Conservation (phyloP, 1,140 invertebrate species). For the Oncopodura yosiiana region DNA sequence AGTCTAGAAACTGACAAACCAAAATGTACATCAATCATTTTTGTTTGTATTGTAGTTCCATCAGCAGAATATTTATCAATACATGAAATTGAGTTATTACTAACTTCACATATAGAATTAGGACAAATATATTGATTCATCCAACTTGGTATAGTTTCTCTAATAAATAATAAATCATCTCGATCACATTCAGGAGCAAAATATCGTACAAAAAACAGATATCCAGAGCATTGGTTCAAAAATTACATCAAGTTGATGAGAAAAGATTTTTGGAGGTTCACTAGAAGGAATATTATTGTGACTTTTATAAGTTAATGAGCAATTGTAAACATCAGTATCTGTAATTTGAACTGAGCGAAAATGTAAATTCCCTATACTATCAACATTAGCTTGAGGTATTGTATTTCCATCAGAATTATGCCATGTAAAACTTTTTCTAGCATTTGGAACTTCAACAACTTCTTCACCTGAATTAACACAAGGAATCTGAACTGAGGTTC, state of each 20-base stretch:
- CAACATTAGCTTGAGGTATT: background rate
- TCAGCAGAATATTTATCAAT: background rate
- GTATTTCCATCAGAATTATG: background rate
- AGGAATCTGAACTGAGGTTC: too few species aligned
- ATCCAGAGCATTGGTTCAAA: constrained; percentile 1
- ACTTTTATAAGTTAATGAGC: background rate
- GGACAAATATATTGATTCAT: background rate
- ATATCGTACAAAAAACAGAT: background rate
- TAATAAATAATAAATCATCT: background rate
- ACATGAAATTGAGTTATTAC: background rate
- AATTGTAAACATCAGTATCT: constrained; percentile 8
- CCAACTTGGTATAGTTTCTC: background rate
- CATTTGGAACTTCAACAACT: too few species aligned
- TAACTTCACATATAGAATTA: constrained; percentile 3
- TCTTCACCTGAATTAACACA: too few species aligned
- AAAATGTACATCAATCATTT: background rate
- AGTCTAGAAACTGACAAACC: background rate
- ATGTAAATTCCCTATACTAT: background rate
- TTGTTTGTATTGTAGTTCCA: background rate
- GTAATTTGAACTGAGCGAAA: background rate
- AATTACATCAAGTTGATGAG: constrained; percentile 4
- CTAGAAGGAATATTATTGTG: background rate
- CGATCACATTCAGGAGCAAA: background rate
- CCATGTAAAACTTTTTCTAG: background rate
- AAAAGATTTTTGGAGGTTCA: background rate